Evolutionary conservation across 2,797 vertebrate species (phyloP).

Genomic region (Catostomus latipinnis): DNA sequence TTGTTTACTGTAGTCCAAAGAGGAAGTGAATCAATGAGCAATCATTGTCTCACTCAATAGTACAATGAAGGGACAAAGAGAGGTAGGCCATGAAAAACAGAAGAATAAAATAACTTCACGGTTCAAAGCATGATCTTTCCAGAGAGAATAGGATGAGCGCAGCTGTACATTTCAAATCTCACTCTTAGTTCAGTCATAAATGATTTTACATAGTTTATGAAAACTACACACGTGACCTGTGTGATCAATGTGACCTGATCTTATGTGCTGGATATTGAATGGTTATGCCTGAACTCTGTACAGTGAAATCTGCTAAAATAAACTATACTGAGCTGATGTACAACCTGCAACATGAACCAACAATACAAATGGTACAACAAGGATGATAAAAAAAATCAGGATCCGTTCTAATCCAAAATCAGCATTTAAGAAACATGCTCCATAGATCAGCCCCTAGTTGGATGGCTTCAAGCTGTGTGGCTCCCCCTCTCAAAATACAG

Average conservation of each 20-base stretch:
- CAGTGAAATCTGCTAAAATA: background rate
- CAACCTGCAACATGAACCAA: background rate
- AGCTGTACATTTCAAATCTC: slow-evolving; percentile 4
- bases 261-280: slow-evolving; percentile 8
- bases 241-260: background rate
- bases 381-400: background rate
- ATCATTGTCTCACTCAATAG: slow-evolving; percentile 20
- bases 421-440: background rate
- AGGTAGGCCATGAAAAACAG: slow-evolving; percentile 30
- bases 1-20: slow-evolving; percentile 59
- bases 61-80: slow-evolving; percentile 6
- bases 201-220: background rate
- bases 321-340: background rate
- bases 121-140: slow-evolving; percentile 3
- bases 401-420: background rate
- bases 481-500: background rate
- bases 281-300: background rate
- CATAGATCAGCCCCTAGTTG: background rate
- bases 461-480: slow-evolving; percentile 11
- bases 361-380: background rate
- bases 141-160: background rate
- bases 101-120: background rate
- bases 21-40: slow-evolving; percentile 34
- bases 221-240: slow-evolving; percentile 5
- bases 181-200: slow-evolving; percentile 5